phyloP scores from a whole-genome alignment of 2,113 vertebrate genomes.

The Callorhinus ursinus region DNA sequence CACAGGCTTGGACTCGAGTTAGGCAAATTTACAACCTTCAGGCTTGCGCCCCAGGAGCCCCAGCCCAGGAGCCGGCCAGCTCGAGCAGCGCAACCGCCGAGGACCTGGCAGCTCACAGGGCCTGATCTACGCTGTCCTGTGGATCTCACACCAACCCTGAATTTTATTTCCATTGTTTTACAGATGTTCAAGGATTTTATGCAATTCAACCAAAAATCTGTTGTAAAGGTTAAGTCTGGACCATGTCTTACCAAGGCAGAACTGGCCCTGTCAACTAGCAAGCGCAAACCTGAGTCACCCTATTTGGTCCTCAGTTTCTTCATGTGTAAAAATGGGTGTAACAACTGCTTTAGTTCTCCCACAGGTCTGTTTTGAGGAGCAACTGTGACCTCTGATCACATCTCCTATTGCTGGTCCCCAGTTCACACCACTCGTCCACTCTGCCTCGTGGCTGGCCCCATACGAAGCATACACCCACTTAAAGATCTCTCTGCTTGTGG shows the following conservation, averaged over 20 bases:
- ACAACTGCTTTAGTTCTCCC: neutral
- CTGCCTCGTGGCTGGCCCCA: too few species aligned
- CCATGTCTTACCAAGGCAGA: neutral
- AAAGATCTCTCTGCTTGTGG: neutral
- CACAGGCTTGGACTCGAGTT: neutral
- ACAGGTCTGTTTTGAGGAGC: neutral
- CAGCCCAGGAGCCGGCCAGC: rapidly evolving
- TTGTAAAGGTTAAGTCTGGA: neutral
- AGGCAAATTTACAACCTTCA: neutral
- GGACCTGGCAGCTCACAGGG: neutral
- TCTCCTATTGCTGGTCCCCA: neutral
- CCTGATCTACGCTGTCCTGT: rapidly evolving
- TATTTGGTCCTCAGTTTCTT: neutral
- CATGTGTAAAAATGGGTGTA: neutral
- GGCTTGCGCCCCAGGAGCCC: too few species aligned
- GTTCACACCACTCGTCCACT: neutral
- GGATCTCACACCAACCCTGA: neutral
- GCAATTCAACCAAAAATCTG: neutral
- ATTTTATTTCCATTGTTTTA: neutral
- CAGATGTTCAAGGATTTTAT: neutral
- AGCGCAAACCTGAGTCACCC: neutral
- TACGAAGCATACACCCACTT: neutral
- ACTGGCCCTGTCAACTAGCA: neutral
- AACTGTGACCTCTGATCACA: neutral
- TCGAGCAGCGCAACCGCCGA: neutral